phyloP scores from a whole-genome alignment of 2,113 vertebrate species.

The cat (Felis catus) region DNA sequence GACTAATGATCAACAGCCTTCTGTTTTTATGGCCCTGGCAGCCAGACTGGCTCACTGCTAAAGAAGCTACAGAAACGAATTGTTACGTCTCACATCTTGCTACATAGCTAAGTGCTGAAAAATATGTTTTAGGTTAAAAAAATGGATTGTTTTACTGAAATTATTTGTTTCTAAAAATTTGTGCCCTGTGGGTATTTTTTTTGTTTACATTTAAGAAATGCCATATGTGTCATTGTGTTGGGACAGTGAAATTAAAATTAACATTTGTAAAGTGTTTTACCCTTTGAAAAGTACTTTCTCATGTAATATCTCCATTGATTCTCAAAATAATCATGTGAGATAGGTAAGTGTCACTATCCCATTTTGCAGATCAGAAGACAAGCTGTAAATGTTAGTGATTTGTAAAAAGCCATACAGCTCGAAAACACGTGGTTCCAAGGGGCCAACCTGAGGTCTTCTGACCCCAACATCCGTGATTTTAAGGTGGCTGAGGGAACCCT shows the following conservation, averaged over 20 bases:
- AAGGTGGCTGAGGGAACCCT: neutral
- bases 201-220: constrained; percentile 8
- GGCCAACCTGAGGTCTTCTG: neutral
- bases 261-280: neutral
- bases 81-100: neutral
- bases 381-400: neutral
- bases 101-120: neutral
- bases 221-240: constrained; percentile 20
- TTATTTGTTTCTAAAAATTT: constrained; percentile 52
- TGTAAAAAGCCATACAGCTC: neutral
- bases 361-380: neutral
- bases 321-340: constrained; percentile 4
- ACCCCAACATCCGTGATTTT: neutral
- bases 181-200: neutral
- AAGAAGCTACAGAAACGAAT: constrained; percentile 39
- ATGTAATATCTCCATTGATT: neutral
- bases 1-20: constrained; percentile 67
- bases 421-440: neutral
- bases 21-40: constrained; percentile 64
- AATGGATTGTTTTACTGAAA: neutral
- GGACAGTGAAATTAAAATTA: constrained; percentile 17
- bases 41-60: constrained; percentile 15
- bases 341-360: neutral
- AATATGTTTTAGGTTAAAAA: neutral
- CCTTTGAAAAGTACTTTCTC: constrained; percentile 33